Base-by-base conservation (phyloP, 2,888 invertebrate genomes). In the Lasioglossum figueresi region DNA sequence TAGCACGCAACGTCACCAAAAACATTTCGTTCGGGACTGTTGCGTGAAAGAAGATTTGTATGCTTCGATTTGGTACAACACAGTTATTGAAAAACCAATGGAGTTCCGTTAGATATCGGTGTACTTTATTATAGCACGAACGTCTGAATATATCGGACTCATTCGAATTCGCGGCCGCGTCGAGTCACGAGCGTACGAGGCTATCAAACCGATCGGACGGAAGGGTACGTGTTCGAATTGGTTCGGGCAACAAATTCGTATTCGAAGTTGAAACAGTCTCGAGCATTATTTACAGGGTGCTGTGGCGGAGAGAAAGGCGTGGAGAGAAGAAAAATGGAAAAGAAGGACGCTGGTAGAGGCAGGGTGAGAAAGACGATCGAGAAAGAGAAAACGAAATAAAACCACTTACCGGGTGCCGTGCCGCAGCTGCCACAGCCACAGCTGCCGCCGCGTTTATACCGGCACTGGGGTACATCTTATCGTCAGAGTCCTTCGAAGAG, bases 401-500 rank as follows among this genome's bases (percentile, higher is more conserved):
- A 88, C 82, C 79, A 90, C 91, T 91, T 92, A 94, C 95, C 93
- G 95, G 94, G 92, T 95, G 95, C 88, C 95, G 92, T 83, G 94
- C 94, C 80, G 94, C 95, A 93, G 94, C 95, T 92, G 94, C 95
- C 86, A 94, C 94, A 82, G 94, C 95, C 88, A 93, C 95, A 93
- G 95, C 95, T 93, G 94, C 94, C 91, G 94, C 94, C 89, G 94
- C 94, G 92, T 94, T 95, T 90, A 94, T 94, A 88, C 94, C 91
- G 91, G 94, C 93, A 90, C 92, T 94, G 76, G 93, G 93, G 86
- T 94, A 94, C 94, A 94, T 94, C 91, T 92, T 92, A 76, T 86
- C 84, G 83, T 86, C 84, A 74, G 74, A 77, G 76, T 19, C 78
- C 81, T 83, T 88, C 87, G n/a, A 87, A 83, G 88, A 88, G 88